Percentiles rank a stretch among this genome's conserved stretches.
Evolutionary conservation across 2,797 vertebrate species (phyloP).

Genomic region (Aplochiton taeniatus): DNA sequence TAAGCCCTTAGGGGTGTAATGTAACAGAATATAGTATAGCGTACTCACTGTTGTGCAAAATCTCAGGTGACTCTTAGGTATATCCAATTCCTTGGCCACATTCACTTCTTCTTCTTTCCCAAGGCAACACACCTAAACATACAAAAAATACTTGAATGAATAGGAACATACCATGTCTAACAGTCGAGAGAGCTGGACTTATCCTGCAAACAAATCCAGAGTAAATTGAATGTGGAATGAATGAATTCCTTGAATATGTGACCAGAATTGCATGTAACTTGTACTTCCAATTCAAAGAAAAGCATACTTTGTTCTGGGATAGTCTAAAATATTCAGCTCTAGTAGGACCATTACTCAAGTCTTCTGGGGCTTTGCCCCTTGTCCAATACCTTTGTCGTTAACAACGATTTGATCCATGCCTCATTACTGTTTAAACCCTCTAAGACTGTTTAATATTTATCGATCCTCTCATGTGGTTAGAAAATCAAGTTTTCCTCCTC

Average conservation of each 20-base stretch:
- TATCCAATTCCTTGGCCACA: no score
- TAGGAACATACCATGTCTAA: background rate
- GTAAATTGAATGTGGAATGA: no score
- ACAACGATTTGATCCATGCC: constrained; percentile 17
- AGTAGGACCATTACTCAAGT: background rate
- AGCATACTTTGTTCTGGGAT: background rate
- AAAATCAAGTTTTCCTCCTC: constrained; percentile 6
- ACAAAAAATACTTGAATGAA: background rate
- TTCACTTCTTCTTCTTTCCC: background rate
- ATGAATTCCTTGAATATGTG: no score
- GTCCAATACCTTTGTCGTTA: constrained; percentile 2
- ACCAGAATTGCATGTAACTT: background rate
- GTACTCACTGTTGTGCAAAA: constrained; percentile 31
- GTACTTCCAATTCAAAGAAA: background rate
- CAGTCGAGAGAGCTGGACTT: no score
- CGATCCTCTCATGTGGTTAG: constrained; percentile 15
- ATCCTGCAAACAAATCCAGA: no score
- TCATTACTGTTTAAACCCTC: constrained; percentile 21
- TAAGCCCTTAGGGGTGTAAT: background rate
- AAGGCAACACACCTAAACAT: constrained; percentile 3
- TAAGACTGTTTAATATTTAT: constrained; percentile 21
- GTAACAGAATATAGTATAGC: no score
- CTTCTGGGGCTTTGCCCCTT: background rate
- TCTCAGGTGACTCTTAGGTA: constrained; percentile 19
- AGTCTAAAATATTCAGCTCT: background rate